Base-by-base conservation (phyloP, 2,113 vertebrate genomes). In the Pao palembangensis region DNA sequence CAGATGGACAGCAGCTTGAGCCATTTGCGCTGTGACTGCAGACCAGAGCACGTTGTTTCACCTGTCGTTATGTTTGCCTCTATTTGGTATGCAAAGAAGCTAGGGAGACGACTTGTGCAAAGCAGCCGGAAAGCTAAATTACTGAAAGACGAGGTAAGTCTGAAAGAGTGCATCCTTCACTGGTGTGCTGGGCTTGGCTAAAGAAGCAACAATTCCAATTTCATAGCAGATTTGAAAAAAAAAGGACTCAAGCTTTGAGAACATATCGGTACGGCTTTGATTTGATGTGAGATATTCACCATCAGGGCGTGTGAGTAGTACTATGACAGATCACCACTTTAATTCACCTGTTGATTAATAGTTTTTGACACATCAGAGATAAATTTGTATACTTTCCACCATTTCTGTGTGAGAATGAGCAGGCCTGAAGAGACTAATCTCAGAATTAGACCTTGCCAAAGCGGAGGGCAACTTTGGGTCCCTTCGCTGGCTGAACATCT, bases 61-160 rank as follows among this genome's bases (percentile, higher is more conserved):
- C 68, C 69, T 80, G 72, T 71, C 81, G 85, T 83, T 85, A 98
- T 98, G 96, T 93, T 98, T 79, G 94, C 95, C 75, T 98, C 96
- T 72, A 96, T 98, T 86, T 97, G 94, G 94, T 97, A 96, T 72
- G 96, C 95, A 87, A 98, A 97, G 92, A 98, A 97, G 93, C 94
- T 98, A 81, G 96, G 94, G 78, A 94, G 93, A 86, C 92, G 94
- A 88, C 94, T 97, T 85, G 92, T 98, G 74, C 93, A 95, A 87
- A 97, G 97, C 69, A 93, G 93, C 89, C 92, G 94, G 87, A 96
- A 93, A 89, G 93, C 93, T 73, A 97, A 95, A 90, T 75, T 93
- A 82, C 93, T 94, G 82, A 95, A 94, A 92, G 95, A 94, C 71
- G 94, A 95, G 96, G 96, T 97, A 88, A 62, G 89, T 79, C 60